phyloP scores from a whole-genome alignment of 2,888 invertebrate species.

The Ormyrus thymus region DNA sequence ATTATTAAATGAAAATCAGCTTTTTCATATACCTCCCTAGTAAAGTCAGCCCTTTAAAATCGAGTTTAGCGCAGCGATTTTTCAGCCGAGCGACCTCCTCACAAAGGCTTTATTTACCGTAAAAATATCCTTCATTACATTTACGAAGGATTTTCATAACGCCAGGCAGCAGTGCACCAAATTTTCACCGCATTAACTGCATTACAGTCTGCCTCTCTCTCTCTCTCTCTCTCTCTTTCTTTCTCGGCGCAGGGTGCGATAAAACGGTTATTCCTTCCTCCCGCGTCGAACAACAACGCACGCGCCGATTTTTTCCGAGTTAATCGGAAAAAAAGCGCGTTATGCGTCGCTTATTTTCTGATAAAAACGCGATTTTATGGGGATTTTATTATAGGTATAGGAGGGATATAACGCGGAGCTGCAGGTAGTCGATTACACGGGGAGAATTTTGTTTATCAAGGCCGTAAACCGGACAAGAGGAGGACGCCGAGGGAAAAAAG shows the following conservation, averaged over 20 bases:
- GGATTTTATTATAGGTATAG: conserved; percentile 47
- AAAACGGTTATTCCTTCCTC: conserved; percentile 20
- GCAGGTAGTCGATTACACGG: conserved; percentile 44
- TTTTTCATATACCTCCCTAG: too few relatives aligned
- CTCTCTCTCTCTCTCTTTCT: too few relatives aligned
- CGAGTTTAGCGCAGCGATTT: too few relatives aligned
- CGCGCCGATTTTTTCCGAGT: conserved; percentile 42
- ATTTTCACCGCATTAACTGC: conserved; percentile 47
- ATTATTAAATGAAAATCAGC: too few relatives aligned
- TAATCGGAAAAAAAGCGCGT: conserved; percentile 49
- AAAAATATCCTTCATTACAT: conserved; percentile 28
- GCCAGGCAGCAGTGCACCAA: neutral
- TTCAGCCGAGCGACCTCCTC: neutral
- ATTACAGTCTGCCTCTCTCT: neutral
- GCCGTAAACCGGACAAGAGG: conserved; percentile 50
- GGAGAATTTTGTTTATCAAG: conserved; percentile 55
- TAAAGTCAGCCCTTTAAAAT: too few relatives aligned
- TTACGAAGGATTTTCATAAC: conserved; percentile 23
- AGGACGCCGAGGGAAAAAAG: conserved; percentile 15
- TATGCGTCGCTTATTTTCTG: conserved; percentile 52
- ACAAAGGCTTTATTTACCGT: neutral
- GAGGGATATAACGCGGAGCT: neutral
- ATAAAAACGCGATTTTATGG: conserved; percentile 52
- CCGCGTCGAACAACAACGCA: neutral
- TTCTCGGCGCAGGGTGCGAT: neutral